A percentile compares a stretch with the other conserved stretches of the same genome.
Evolutionary conservation across 1,140 invertebrate genomes (phyloP).

Genomic region (Episyrphus balteatus): DNA sequence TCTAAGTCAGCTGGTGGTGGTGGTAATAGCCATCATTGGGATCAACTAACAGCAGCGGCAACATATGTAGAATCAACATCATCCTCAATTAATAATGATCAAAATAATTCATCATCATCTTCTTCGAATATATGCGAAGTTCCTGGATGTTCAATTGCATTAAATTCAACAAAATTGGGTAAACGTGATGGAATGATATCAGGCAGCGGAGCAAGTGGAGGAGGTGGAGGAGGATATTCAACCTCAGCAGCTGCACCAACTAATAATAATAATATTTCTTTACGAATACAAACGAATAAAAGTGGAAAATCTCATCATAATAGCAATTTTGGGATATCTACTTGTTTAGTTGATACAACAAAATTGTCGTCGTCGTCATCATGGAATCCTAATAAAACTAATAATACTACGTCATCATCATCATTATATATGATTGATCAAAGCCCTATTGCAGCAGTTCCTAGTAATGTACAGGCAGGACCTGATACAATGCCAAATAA

Average conservation of each 20-base stretch:
- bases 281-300: conserved; percentile 10
- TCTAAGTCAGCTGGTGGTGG: no score
- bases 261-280: conserved; percentile 5
- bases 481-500: conserved; percentile 28
- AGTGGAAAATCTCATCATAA: conserved; percentile 10
- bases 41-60: no score
- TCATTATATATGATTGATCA: conserved; percentile 19
- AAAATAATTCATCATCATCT: not conserved
- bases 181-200: conserved; percentile 35
- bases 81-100: not conserved
- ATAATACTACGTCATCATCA: conserved; percentile 11
- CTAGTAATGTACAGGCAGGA: conserved; percentile 39
- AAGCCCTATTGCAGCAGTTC: conserved; percentile 37
- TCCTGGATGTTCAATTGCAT: no score
- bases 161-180: conserved; percentile 8
- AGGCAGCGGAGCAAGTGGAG: conserved; percentile 19
- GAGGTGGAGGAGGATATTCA: no score
- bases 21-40: no score
- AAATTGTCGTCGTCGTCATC: conserved; percentile 7
- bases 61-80: not conserved
- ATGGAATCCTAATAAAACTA: conserved; percentile 14
- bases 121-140: no score
- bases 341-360: conserved; percentile 1
- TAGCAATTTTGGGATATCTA: not conserved
- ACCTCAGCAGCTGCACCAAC: not conserved